Percentiles rank a stretch among this genome's conserved stretches.
phyloP scores from a whole-genome alignment of 1,140 invertebrate species.

The Matsumurasca onukii region DNA sequence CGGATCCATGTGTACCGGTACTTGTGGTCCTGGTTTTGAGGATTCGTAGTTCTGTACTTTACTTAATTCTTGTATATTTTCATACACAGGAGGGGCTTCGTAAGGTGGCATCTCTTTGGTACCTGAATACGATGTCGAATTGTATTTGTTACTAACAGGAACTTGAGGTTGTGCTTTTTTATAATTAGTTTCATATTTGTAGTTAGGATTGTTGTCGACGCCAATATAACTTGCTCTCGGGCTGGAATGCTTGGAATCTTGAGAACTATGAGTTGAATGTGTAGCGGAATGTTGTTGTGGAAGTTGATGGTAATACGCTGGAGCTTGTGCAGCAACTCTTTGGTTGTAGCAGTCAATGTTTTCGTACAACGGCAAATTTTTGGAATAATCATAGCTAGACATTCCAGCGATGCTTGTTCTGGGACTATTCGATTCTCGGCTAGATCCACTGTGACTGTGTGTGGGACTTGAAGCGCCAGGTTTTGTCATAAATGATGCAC shows the following conservation, averaged over 20 bases:
- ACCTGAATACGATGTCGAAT: slow-evolving; percentile 49
- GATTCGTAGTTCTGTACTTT: slow-evolving; percentile 47
- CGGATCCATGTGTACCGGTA: slow-evolving; percentile 43
- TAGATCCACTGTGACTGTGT: slow-evolving; percentile 53
- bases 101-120: slow-evolving; percentile 55
- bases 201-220: slow-evolving; percentile 34
- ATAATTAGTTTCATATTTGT: slow-evolving; percentile 54
- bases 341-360: slow-evolving; percentile 74
- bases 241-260: slow-evolving; percentile 56
- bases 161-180: slow-evolving; percentile 69
- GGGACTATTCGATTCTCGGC: slow-evolving; percentile 63
- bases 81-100: slow-evolving; percentile 66
- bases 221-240: slow-evolving; percentile 52
- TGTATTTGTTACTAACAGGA: slow-evolving; percentile 59
- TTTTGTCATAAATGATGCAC: slow-evolving; percentile 38
- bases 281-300: slow-evolving; percentile 52
- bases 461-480: slow-evolving; percentile 40
- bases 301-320: slow-evolving; percentile 62
- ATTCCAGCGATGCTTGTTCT: slow-evolving; percentile 52
- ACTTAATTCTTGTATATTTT: slow-evolving; percentile 63
- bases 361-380: slow-evolving; percentile 70
- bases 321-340: slow-evolving; percentile 49
- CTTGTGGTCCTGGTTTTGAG: slow-evolving; percentile 53
- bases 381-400: slow-evolving; percentile 39
- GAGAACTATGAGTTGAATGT: slow-evolving; percentile 53